Percentiles rank a stretch among this genome's conserved stretches.
These are phyloP conservation scores for Microchrysa polita DNA, from an alignment of 2,888 invertebrate species.

Conservation along the genomic window DNA sequence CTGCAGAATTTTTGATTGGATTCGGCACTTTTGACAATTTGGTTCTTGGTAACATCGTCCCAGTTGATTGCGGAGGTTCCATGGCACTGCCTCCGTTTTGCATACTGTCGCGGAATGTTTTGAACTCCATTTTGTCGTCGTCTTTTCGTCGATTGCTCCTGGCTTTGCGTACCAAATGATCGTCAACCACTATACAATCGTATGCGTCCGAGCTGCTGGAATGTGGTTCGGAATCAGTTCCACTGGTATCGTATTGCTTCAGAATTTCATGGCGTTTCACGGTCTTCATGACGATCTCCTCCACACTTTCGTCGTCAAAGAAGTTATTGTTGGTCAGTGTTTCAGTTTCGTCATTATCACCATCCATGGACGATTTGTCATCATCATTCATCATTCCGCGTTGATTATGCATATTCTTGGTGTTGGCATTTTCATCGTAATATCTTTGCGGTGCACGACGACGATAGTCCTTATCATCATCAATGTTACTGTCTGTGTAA, in stretches of 20 bases:
- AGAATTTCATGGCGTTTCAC: constrained; percentile 78
- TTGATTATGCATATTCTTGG: constrained; percentile 21
- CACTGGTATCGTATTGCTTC: constrained; percentile 73
- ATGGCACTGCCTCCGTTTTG: constrained; percentile 55
- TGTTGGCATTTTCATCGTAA: constrained; percentile 25
- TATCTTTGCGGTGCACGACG: constrained; percentile 29
- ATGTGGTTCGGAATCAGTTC: constrained; percentile 72
- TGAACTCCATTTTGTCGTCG: constrained; percentile 66
- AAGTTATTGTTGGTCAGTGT: constrained; percentile 68
- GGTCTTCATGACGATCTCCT: constrained; percentile 75
- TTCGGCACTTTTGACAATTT: constrained; percentile 70
- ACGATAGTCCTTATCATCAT: constrained; percentile 35
- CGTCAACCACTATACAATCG: constrained; percentile 85
- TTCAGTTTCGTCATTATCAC: constrained; percentile 56
- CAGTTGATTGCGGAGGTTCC: constrained; percentile 56
- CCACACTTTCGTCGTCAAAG: constrained; percentile 70
- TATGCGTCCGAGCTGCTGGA: constrained; percentile 80
- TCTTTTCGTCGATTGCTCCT: constrained; percentile 63
- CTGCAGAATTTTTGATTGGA: constrained; percentile 60
- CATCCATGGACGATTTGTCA: constrained; percentile 39
- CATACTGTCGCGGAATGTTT: constrained; percentile 63
- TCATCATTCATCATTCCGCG: constrained; percentile 21
- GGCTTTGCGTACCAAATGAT: constrained; percentile 69
- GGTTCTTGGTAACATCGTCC: constrained; percentile 72
- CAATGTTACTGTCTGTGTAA: constrained; percentile 22